Evolutionary conservation across 1,140 invertebrate species (phyloP), one percentile per base, ranked within the genome.

Genomic region (Macrobrachium nipponense): DNA sequence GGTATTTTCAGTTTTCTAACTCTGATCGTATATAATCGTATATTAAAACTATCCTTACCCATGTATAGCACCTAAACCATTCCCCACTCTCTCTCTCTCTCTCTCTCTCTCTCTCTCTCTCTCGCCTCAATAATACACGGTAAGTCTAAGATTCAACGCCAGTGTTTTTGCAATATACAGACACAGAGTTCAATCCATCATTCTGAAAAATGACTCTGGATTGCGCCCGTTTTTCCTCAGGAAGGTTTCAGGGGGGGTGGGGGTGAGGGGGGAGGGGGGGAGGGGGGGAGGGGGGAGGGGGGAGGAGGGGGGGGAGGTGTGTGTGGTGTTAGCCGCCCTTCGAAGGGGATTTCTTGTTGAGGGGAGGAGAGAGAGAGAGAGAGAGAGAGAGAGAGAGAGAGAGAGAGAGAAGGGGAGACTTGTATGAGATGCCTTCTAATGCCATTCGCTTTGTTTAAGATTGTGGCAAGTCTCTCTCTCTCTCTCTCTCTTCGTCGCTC

Each of bases 131-230:
- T 76, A 51, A 76, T 58, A 76, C 73, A 76, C 73, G 73, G 27
- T 58, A 76, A 76, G 73, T 59, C 44, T 15, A 58, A 20, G 73
- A 76, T 76, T 58, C 73, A 51, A 58, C 73, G 73, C 73, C 43
- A 76, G 44, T 76, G 73, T 76, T 76, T 76, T 76, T 76, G 73
- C 73, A 76, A 76, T 76, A 76, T 76, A 76, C 73, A 76, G 73
- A 79, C 77, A 79, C 77, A 79, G 61, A 79, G 58, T 58, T 62
- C 77, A 79, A 79, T 79, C 77, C 43, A 64, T 79, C 77, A 79
- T 43, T 62, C 10, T 79, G 77, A 79, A 79, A 79, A 79, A 79
- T 79, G 77, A 79, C 77, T 61, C 10, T 18, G 77, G 62, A 61
- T 62, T 51, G 51, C 51, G 59, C 27, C 76, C 58, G 61, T 79